These are phyloP conservation scores for Pachyrhynchus sulphureomaculatus DNA, from an alignment of 1,140 invertebrate species.

Conservation along the genomic window DNA sequence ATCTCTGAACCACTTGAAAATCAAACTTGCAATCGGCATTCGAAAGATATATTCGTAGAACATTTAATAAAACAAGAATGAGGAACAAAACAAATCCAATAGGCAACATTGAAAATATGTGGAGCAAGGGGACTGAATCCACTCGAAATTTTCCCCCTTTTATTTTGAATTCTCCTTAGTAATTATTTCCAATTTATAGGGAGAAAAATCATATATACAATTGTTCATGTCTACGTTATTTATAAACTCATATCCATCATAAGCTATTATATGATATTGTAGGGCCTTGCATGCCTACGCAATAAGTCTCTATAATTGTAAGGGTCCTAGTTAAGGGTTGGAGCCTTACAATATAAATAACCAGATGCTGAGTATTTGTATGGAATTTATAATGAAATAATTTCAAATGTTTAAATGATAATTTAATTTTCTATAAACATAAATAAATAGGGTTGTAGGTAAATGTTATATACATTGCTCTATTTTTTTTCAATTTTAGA, in stretches of 20 bases:
- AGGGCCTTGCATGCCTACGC: neutral
- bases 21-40: constrained; percentile 8
- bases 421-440: too few relatives aligned
- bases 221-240: constrained; percentile 2
- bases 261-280: neutral
- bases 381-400: too few relatives aligned
- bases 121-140: constrained; percentile 25
- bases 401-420: too few relatives aligned
- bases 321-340: neutral
- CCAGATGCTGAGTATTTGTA: too few relatives aligned
- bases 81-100: constrained; percentile 2
- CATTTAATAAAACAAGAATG: neutral
- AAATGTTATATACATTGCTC: too few relatives aligned
- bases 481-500: too few relatives aligned
- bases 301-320: constrained; percentile 9
- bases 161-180: constrained; percentile 38
- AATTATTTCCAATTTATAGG: constrained; percentile 38
- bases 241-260: neutral
- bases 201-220: neutral
- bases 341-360: too few relatives aligned
- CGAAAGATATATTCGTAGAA: constrained; percentile 4
- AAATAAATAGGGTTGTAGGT: too few relatives aligned
- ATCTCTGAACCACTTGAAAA: constrained; percentile 11
- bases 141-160: constrained; percentile 42
- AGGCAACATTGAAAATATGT: constrained; percentile 13